Evolutionary conservation across 2,888 invertebrate genomes (phyloP).

Genomic region (Mechanitis mazaeus): DNA sequence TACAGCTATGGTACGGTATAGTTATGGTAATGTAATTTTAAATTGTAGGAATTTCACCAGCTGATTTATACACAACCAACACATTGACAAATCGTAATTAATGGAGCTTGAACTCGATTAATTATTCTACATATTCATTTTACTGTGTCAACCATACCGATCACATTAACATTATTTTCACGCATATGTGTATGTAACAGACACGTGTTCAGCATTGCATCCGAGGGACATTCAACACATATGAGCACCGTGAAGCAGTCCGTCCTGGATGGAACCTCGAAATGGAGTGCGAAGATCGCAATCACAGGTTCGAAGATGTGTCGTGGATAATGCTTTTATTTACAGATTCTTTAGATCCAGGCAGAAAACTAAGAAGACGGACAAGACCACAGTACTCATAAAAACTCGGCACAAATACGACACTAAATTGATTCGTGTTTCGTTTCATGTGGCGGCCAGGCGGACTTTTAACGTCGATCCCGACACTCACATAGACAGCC

Average conservation of each 20-base stretch:
- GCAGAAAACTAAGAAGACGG: conserved; percentile 25
- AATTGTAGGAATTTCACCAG: not conserved
- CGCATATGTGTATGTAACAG: conserved; percentile 77
- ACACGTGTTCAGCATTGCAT: conserved; percentile 97
- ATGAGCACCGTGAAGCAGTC: conserved; percentile 99
- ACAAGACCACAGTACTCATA: conserved; percentile 26
- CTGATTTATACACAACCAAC: conserved; percentile 1
- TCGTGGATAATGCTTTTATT: conserved; percentile 38
- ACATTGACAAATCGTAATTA: conserved; percentile 3
- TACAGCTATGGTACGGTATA: conserved; percentile 1
- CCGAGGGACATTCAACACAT: conserved; percentile 94
- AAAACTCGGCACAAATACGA: conserved; percentile 51
- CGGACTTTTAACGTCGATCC: conserved; percentile 98
- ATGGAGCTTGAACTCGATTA: not conserved
- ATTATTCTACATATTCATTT: not conserved
- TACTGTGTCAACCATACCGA: not conserved
- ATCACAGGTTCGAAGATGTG: conserved; percentile 95
- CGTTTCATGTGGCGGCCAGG: conserved; percentile 81
- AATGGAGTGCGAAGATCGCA: conserved; percentile 99
- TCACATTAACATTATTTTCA: conserved; percentile 22
- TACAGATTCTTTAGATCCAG: conserved; percentile 33
- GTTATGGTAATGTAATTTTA: not conserved
- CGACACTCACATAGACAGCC: conserved; percentile 97
- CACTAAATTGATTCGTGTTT: conserved; percentile 67
- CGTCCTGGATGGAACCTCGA: conserved; percentile 99